Evolutionary conservation across 2,797 vertebrate species (phyloP), one percentile per base, ranked within the genome.

Genomic region (Liparis tanakae): DNA sequence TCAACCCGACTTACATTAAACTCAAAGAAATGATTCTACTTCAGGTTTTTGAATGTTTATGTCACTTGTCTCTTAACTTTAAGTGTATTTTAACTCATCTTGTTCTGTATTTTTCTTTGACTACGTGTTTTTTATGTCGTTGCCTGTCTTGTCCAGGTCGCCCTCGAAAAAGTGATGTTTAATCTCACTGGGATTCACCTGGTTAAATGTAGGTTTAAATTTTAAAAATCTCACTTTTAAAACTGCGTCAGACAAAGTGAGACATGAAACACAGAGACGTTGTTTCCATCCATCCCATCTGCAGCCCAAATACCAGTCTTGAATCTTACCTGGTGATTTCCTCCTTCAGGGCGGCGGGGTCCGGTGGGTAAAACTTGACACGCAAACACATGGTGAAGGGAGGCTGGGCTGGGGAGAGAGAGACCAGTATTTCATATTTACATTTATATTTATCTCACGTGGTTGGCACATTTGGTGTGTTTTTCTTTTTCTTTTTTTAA

Each of bases 341-440:
- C 90, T 99, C 98, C 90, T 94, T 99, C 65, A 99, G 94, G 3
- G 97, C 96, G 15, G 96, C 96, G 0, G 98, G 98, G 83, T 99
- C 97, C 0, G 96, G 96, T n/a, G 98, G 98, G 83, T 99, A 99
- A 72, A 99, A 99, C 94, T 99, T 99, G 81, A 99, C 98, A 0
- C 98, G 96, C 92, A 99, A 95, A 92, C 98, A 99, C 97, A 99
- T 97, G 87, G 97, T 98, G 93, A 98, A 99, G 0, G 98, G 98
- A 76, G 98, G 96, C 90, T 98, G 97, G 78, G 98, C 98, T 99
- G 94, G 12, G 54, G 44, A 15, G 56, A 15, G 56, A 64, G 74
- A 61, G 3, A 65, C 15, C 69, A 14, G 57, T 39, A 9, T 15
- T 34, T 6, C 5, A 33, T 37, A 61, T 25, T 0, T 53, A 13